Evolutionary conservation across 1,140 invertebrate species (phyloP), one percentile per base, ranked within the genome.

Genomic region (Hydropsyche tenuis): DNA sequence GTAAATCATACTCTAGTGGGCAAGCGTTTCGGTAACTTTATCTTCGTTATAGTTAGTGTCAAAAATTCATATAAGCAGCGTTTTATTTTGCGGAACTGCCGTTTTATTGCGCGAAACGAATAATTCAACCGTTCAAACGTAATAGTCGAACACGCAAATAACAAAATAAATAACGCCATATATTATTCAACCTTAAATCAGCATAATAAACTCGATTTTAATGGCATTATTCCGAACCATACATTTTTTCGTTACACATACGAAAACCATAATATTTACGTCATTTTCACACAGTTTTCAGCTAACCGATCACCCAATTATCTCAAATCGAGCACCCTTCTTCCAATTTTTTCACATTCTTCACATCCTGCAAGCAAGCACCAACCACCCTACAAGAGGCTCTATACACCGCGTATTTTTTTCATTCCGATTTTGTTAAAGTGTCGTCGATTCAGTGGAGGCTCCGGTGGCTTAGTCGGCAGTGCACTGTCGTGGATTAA

Each of bases 401-500:
- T 3, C 4, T 48, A 14, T 14, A 48, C 4, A 14, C 14, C 14
- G 11, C 22, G 20, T 60, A 25, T 25, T 60, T 60, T 60, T 60
- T 60, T 60, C 22, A 9, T 12, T n/a, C 20, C 23, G 30, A 37
- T 37, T 37, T 60, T 11, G 56, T 25, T 60, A 30, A 43, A n/a
- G 30, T 30, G 23, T 63, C 30, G 18, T 63, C 30, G 30, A 63
- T 16, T 22, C 14, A 30, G 12, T 65, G 20, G 30, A 60, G 56
- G 20, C 20, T 60, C 22, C 18, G 56, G 56, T 23, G 23, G 56
- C 56, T 60, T 60, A 60, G 63, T 65, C 63, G 63, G 63, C 42
- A 65, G 42, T 45, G 63, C 63, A 65, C 23, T 65, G 63, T 65
- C 63, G 42, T 43, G 63, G 63, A 65, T 43, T 65, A 65, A 65